Percentiles rank a stretch among this genome's conserved stretches.
phyloP scores from a whole-genome alignment of 1,140 invertebrate species.

The Aphis gossypii region DNA sequence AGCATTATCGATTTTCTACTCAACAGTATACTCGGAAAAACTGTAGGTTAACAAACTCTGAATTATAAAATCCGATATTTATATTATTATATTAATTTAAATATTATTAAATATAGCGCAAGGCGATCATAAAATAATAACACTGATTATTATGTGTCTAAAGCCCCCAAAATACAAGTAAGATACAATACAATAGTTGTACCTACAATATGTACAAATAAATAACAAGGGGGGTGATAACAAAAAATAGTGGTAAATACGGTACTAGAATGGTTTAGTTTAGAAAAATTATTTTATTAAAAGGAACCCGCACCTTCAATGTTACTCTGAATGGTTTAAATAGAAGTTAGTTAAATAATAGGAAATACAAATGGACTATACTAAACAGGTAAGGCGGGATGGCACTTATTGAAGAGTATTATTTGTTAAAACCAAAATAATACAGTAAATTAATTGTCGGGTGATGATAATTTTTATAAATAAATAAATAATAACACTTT shows the following conservation, averaged over 20 bases:
- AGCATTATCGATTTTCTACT: neutral
- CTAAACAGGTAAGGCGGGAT: neutral
- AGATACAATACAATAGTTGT: neutral
- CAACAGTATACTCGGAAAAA: too few species aligned
- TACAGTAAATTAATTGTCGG: neutral
- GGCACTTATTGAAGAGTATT: neutral
- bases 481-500: neutral
- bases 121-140: neutral
- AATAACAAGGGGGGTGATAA: neutral
- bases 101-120: neutral
- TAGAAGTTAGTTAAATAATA: too few species aligned
- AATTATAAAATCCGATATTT: neutral
- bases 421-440: neutral
- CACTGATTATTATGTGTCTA: neutral
- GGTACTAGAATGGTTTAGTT: neutral
- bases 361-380: too few species aligned
- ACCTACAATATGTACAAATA: neutral
- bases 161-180: neutral
- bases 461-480: neutral
- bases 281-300: neutral
- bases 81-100: neutral
- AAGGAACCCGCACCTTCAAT: neutral
- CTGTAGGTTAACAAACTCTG: neutral
- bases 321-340: too few species aligned
- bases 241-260: too few species aligned